phyloP scores from a whole-genome alignment of 2,888 invertebrate species.

The Melieria omissa region DNA sequence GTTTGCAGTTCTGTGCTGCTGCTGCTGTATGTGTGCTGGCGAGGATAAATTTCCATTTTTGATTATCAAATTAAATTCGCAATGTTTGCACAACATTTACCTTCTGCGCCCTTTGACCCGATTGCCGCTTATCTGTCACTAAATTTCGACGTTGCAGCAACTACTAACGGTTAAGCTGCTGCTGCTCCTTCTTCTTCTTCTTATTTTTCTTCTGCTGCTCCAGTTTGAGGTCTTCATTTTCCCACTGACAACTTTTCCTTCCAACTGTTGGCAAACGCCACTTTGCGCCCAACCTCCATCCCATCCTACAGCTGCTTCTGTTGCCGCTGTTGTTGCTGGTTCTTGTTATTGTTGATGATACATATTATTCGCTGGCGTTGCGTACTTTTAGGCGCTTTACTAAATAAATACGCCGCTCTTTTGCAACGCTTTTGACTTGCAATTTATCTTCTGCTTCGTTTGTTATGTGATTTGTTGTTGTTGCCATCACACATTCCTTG shows the following conservation, averaged over 20 bases:
- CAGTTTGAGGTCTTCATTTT: background rate
- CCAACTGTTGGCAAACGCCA: no score
- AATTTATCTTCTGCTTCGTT: slow-evolving; percentile 34
- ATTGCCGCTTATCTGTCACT: no score
- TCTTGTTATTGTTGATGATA: background rate
- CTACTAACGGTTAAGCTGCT: no score
- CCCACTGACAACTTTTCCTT: no score
- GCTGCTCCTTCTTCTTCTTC: background rate
- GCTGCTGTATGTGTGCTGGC: background rate
- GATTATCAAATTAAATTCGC: slow-evolving; percentile 33
- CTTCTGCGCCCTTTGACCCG: slow-evolving; percentile 1
- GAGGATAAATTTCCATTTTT: slow-evolving; percentile 12
- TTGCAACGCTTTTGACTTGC: slow-evolving; percentile 18
- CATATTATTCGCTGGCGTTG: background rate
- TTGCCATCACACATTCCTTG: background rate
- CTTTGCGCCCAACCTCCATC: background rate
- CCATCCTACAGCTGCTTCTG: background rate
- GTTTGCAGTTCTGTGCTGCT: background rate
- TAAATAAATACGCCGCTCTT: slow-evolving; percentile 1
- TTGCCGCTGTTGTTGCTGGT: background rate
- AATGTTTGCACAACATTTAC: slow-evolving; percentile 27
- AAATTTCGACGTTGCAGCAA: no score
- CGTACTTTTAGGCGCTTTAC: background rate
- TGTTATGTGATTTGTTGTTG: slow-evolving; percentile 30
- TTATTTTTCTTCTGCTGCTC: background rate